A percentile compares a stretch with the other conserved stretches of the same genome.
phyloP scores from a whole-genome alignment of 2,113 vertebrate species.

The Rattus norvegicus region GRCr8 NC_086031.1:71340501-71341000 shows the following conservation, averaged over 20 bases:
- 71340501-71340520: background rate
- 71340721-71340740: background rate
- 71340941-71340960: background rate
- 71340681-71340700: background rate
- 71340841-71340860: background rate
- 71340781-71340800: background rate
- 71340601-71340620: background rate
- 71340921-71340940: no score
- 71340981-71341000: background rate
- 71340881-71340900: background rate
- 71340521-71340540: background rate
- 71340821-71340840: background rate
- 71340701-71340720: background rate
- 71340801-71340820: background rate
- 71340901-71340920: background rate
- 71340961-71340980: background rate
- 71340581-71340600: background rate
- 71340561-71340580: background rate
- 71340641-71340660: background rate
- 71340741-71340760: background rate
- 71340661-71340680: fast-evolving
- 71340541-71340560: background rate
- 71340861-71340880: background rate
- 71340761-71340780: background rate
- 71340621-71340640: background rate